These are phyloP conservation scores for Gadus chalcogrammus DNA, from an alignment of 2,113 vertebrate species.

Conservation along the genomic window DNA sequence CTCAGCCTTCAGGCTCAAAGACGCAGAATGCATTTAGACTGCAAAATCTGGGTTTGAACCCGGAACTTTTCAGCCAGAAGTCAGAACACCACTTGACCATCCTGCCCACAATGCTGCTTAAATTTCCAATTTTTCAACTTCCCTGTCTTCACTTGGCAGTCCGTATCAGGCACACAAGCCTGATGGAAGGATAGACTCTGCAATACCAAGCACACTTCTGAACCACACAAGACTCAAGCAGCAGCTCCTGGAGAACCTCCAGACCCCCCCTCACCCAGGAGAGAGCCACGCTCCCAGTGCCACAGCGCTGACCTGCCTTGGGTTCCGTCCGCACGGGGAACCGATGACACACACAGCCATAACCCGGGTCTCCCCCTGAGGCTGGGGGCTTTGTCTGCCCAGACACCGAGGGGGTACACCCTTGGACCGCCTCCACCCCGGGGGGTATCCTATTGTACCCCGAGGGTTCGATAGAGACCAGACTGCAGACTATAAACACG, in stretches of 20 bases:
- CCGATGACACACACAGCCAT: conserved; percentile 42
- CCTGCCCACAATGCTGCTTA: too few species aligned
- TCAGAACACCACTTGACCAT: too few species aligned
- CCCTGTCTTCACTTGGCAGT: too few species aligned
- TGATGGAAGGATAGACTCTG: too few species aligned
- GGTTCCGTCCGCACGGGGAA: conserved; percentile 16
- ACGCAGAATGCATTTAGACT: too few species aligned
- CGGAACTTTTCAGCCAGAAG: too few species aligned
- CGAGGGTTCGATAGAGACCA: conserved; percentile 37
- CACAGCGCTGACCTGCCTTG: conserved; percentile 26
- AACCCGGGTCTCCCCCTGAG: conserved; percentile 21
- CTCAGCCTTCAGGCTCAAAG: too few species aligned
- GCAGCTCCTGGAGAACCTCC: too few species aligned
- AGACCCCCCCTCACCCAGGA: background rate
- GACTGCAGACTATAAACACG: conserved; percentile 28
- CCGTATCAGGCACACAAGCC: too few species aligned
- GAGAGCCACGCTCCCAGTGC: conserved; percentile 19
- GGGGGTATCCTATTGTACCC: conserved; percentile 41
- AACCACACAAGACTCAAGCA: background rate
- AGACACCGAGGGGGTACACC: conserved; percentile 15
- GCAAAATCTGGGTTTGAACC: too few species aligned
- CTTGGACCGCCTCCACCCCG: conserved; percentile 29
- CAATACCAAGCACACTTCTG: background rate
- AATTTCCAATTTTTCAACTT: too few species aligned
- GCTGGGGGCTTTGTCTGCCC: conserved; percentile 21